Evolutionary conservation across 2,113 vertebrate genomes (phyloP), one percentile per base, ranked within the genome.

Genomic region (Holacanthus passer): DNA sequence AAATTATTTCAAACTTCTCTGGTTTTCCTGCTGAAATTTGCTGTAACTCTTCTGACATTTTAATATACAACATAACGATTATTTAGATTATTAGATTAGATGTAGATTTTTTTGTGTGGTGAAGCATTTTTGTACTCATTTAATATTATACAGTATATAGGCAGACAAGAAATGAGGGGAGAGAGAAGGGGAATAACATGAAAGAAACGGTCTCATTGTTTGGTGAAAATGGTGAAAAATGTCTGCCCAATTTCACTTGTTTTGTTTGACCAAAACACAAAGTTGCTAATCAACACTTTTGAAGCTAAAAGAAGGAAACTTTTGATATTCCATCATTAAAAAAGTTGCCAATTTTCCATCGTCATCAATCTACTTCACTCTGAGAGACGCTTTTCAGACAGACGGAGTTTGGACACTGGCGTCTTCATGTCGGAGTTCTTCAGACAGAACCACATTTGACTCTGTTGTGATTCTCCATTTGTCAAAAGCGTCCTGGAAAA

Each of bases 61-160:
- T 22, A 66, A 71, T 48, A 47, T 48, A 73, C n/a, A 53, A 10
- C 31, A 41, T 69, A 45, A 77, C n/a, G 52, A 12, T 76, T 79
- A 45, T n/a, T n/a, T 62, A n/a, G 83, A 71, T 72, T 47, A 45
- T 65, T 35, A 62, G 16, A 41, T 55, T 55, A 12, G 50, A 37
- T 37, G 4, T 7, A 37, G 35, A 37, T 37, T 37, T 37, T 5
- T 37, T 37, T 37, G n/a, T n/a, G n/a, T n/a, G n/a, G n/a, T n/a
- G n/a, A n/a, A 37, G 4, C 10, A 11, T 41, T 45, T 45, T 45
- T 45, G 13, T 27, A 39, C 63, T 45, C 1, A 32, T 39, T 39
- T 39, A 45, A 8, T 58, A 66, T 48, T n/a, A 20, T 1, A 29
- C 31, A 35, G 10, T 11, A 24, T 9, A 27, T 10, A 73, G 8